Base-by-base conservation (phyloP, 2,797 vertebrate genomes). In the Lerista edwardsae region DNA sequence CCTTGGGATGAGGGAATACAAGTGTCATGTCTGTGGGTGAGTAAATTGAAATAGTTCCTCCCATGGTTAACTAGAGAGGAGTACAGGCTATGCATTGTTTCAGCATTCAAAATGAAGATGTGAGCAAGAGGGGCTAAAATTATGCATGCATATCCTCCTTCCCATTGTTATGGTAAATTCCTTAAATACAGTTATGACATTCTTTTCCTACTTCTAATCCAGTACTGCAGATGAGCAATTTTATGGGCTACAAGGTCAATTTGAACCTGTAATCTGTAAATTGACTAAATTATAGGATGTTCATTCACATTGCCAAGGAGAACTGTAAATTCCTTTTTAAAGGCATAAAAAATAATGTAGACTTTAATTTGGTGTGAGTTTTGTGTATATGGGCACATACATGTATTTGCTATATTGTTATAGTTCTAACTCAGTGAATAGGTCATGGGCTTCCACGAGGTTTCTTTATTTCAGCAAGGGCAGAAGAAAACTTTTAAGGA, bases 21-120 rank as follows among this genome's bases (percentile, higher is more conserved):
- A 99, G 96, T 99, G 98, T 89, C 98, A 98, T 93, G 97, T 99
- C 94, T 99, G 99, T 94, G 99, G 98, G 99, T 99, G 96, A 99
- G 99, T 99, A 93, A 91, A 93, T 87, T 82, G 92, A 89, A 90
- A 87, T 88, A 92, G n/a, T 90, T 91, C 87, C 91, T 92, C 67
- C 92, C 77, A 72, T 81, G 65, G 91, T 88, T 93, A 84, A 85
- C 92, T 90, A 85, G 82, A 88, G 89, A 85, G 89, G 27, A 84
- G 92, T 88, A 84, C 86, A 83, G 89, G 93, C 85, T 92, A 90
- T 86, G 91, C 91, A 93, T 95, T 97, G 95, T 95, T 93, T 94
- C 92, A 93, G 92, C 92, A 92, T 90, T 94, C 93, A 94, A 86
- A 93, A 90, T 91, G 81, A 82, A 91, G 92, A 94, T 94, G 90